phyloP scores from a whole-genome alignment of 2,888 invertebrate genomes.

The Chloroclysta siterata region DNA sequence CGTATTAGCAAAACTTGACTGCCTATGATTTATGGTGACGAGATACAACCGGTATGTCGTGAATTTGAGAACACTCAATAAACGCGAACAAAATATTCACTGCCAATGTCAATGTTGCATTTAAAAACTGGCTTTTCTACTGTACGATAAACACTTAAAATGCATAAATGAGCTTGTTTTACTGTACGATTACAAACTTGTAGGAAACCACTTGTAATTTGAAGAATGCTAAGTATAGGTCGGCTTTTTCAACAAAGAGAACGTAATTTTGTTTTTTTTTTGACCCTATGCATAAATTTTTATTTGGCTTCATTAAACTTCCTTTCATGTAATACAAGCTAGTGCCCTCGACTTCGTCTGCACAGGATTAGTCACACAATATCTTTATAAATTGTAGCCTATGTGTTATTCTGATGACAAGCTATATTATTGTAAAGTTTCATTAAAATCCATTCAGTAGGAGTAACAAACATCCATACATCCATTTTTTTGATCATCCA shows the following conservation, averaged over 20 bases:
- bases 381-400: no score
- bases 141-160: constrained; percentile 11
- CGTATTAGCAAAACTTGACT: not conserved
- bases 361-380: no score
- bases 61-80: constrained; percentile 8
- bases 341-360: no score
- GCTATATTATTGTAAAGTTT: no score
- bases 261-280: not conserved
- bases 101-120: constrained; percentile 39
- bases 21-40: constrained; percentile 6
- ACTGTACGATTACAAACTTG: constrained; percentile 6
- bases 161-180: constrained; percentile 19
- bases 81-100: constrained; percentile 26
- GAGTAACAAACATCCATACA: no score
- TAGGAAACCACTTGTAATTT: constrained; percentile 12
- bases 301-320: no score
- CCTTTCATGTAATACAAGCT: no score
- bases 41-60: constrained; percentile 4
- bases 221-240: constrained; percentile 6
- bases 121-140: constrained; percentile 28
- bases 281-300: no score
- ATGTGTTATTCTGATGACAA: no score
- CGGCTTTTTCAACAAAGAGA: constrained; percentile 1
- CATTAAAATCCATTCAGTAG: no score
- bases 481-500: no score